Evolutionary conservation across 2,797 vertebrate genomes (phyloP), one percentile per base, ranked within the genome.

Genomic region (Scolopax bukidnonensis): DNA sequence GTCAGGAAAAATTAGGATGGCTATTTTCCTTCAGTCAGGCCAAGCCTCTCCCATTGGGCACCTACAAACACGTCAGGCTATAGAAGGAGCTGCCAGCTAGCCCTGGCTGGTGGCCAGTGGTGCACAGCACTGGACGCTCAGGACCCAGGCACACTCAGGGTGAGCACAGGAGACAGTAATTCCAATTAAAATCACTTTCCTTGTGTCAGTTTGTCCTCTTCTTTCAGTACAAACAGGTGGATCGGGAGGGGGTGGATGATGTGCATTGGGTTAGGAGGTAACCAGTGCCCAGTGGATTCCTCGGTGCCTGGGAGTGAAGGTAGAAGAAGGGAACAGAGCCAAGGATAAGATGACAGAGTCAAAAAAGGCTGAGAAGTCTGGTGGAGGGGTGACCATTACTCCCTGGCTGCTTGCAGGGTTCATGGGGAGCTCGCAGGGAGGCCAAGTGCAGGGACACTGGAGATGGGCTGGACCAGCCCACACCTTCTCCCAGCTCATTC

Each of bases 401-500:
- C 33, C 27, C 21, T 56, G 48, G 64, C 7, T 89, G 32, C 43
- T 60, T 17, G 11, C 0, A 1, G 4, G 80, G 36, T 28, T 89
- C 33, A 33, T 1, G 0, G 12, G 36, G 40, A 75, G 53, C 45
- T 74, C 2, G 0, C 1, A n/a, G 70, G 40, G 56, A 84, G 12
- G 21, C 6, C 5, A 48, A 45, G 40, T 8, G 56, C 16, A 50
- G 73, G 56, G 53, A 10, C 3, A 3, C 27, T 75, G 78, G 67
- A 89, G 50, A 19, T 16, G 61, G 18, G 45, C 36, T 91, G 2
- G 1, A 10, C 19, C 73, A 70, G 23, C 43, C 20, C 16, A 15
- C 3, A 3, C 23, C 47, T 16, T 53, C 75, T 50, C 27, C 53
- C 56, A 57, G 51, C 33, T 57, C 50, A 3, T 10, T 41, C 50